Evolutionary conservation across 2,113 vertebrate species (phyloP).

Genomic region (Oryzias curvinotus): DNA sequence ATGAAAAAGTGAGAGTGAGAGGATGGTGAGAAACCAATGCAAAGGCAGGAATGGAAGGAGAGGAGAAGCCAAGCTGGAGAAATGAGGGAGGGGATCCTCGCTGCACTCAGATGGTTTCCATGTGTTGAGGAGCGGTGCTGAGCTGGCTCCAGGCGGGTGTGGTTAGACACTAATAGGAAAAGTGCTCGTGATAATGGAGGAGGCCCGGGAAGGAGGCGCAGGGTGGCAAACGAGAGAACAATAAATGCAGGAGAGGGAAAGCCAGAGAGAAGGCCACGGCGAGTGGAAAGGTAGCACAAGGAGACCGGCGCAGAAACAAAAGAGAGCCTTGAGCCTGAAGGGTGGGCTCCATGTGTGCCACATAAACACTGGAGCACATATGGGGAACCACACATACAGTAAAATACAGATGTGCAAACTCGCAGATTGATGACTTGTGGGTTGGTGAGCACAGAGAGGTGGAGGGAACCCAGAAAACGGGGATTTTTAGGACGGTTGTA

Average conservation of each 20-base stretch:
- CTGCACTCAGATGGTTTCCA: conserved; percentile 78
- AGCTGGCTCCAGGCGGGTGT: conserved; percentile 74
- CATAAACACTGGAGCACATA: conserved; percentile 63
- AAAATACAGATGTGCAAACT: conserved; percentile 54
- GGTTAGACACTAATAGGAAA: conserved; percentile 77
- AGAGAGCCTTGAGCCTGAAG: conserved; percentile 45
- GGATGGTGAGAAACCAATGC: conserved; percentile 11
- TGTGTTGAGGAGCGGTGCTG: conserved; percentile 70
- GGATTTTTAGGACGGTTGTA: too few species aligned
- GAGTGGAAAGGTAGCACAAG: conserved; percentile 3
- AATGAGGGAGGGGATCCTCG: conserved; percentile 58
- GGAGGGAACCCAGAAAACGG: conserved; percentile 22
- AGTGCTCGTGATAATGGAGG: conserved; percentile 74
- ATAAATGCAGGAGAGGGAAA: conserved; percentile 28
- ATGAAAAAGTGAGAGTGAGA: neutral
- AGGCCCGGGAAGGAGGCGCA: conserved; percentile 50
- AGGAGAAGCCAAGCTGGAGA: conserved; percentile 43
- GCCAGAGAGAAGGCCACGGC: conserved; percentile 11
- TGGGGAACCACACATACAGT: conserved; percentile 52
- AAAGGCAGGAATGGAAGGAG: conserved; percentile 39
- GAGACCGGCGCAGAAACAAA: conserved; percentile 20
- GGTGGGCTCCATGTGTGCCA: conserved; percentile 63
- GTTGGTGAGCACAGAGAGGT: conserved; percentile 25
- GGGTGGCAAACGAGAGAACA: conserved; percentile 22
- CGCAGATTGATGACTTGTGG: conserved; percentile 39